These are phyloP conservation scores for Neodiprion fabricii DNA, from an alignment of 1,140 invertebrate species.

Conservation along the genomic window DNA sequence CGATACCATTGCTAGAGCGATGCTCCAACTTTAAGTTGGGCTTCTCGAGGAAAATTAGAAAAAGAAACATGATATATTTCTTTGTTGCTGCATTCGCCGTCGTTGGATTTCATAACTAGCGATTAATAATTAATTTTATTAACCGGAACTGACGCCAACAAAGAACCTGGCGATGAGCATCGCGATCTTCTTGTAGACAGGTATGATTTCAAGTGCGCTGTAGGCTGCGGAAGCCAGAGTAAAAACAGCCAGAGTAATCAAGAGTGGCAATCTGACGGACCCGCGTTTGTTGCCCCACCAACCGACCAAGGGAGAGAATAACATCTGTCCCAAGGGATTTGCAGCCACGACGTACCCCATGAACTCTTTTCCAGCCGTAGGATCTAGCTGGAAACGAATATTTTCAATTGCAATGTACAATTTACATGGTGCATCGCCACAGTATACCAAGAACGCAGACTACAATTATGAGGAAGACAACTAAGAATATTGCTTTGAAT, in stretches of 20 bases:
- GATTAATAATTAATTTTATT: conserved; percentile 33
- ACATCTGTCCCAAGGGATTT: conserved; percentile 87
- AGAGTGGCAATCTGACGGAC: conserved; percentile 74
- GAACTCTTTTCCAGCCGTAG: conserved; percentile 77
- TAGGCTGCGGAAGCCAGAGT: conserved; percentile 80
- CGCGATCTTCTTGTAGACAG: conserved; percentile 64
- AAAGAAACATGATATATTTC: no score
- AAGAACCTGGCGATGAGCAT: conserved; percentile 81
- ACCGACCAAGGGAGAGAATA: conserved; percentile 86
- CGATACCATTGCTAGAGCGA: no score
- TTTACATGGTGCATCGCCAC: background rate
- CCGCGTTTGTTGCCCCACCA: conserved; percentile 82
- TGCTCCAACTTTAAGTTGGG: no score
- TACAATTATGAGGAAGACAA: no score
- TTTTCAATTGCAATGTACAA: background rate
- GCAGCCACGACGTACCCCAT: conserved; percentile 87
- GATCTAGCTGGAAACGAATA: conserved; percentile 73
- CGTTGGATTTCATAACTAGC: background rate
- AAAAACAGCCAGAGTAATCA: conserved; percentile 76
- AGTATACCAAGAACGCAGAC: no score
- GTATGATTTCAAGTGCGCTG: conserved; percentile 73
- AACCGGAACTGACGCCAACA: conserved; percentile 87
- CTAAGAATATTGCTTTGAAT: no score
- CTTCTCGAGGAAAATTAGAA: no score
- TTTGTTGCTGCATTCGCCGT: no score